Evolutionary conservation across 2,113 vertebrate genomes (phyloP).

Genomic region (Athene noctua): DNA sequence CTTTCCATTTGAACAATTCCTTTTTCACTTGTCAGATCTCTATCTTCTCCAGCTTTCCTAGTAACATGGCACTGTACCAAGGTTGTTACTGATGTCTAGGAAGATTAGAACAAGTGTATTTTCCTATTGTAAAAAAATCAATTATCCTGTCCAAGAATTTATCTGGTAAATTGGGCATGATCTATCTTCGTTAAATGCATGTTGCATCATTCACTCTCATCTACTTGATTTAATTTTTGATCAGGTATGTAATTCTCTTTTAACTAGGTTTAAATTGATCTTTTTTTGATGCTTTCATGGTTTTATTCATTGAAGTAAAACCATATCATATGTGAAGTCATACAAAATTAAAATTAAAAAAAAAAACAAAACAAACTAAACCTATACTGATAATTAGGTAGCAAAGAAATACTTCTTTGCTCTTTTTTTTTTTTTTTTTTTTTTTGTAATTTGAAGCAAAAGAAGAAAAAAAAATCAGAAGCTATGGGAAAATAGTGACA

Average conservation of each 20-base stretch:
- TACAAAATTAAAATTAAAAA: neutral
- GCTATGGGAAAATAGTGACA: fast-evolving
- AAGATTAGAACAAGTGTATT: neutral
- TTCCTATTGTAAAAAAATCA: neutral
- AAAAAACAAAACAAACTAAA: neutral
- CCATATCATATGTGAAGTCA: neutral
- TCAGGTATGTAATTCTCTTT: neutral
- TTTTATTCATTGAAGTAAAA: neutral
- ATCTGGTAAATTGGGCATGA: neutral
- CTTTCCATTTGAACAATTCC: neutral
- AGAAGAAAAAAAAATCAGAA: neutral
- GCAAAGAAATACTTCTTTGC: neutral
- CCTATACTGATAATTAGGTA: neutral
- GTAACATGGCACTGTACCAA: neutral
- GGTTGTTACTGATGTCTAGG: neutral
- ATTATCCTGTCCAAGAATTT: neutral
- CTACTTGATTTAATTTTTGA: neutral
- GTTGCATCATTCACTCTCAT: neutral
- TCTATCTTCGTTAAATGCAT: neutral
- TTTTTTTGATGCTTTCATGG: neutral
- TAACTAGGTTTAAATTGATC: neutral
- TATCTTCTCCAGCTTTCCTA: neutral
- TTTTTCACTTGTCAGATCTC: neutral
- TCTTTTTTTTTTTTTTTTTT: too few species aligned
- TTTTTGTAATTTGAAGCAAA: neutral